Base-by-base conservation (phyloP, 1,140 invertebrate genomes). In the Coptotermes formosanus region DNA sequence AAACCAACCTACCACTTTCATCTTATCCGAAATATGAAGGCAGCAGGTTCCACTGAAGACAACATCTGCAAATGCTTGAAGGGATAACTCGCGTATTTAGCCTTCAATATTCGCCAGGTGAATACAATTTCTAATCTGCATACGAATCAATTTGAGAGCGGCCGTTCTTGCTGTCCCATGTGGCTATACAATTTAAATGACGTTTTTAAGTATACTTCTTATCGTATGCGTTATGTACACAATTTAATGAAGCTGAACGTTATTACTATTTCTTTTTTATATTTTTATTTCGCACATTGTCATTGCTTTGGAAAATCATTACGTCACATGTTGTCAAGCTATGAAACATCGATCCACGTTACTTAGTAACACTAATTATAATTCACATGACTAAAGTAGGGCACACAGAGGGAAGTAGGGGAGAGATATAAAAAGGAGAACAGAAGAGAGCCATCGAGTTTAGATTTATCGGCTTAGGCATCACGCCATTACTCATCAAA, bases 241-340 rank as follows among this genome's bases (percentile, higher is more conserved):
- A 30, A 75, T 75, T 6, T 75, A 75, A 75, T 75, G 25, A 75
- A 75, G 9, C n/a, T 75, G 64, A 75, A 75, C 7, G 64, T 75
- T n/a, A 75, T 75, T 75, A 30, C 25, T 25, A n/a, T 3, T 30
- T 30, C 64, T 30, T 75, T 59, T 30, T 75, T 75, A 30, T 75
- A 75, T 30, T 75, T 75, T 30, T 75, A 75, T 75, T 75, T 75
- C 25, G 14, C 30, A 75, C 64, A 30, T 14, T 8, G 25, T 75
- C 64, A 75, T 25, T 8, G 11, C 9, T 75, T 75, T n/a, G 64
- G 64, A 6, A 38, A 75, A 75, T 75, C 64, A 75, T 75, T 75
- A 75, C n/a, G 64, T 75, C 64, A 25, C n/a, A 75, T 75, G 64
- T 30, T 75, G 64, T 75, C 64, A 75, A 30, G 64, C n/a, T 75